phyloP scores from a whole-genome alignment of 2,797 vertebrate species.

The Brachyrhaphis roseni region DNA sequence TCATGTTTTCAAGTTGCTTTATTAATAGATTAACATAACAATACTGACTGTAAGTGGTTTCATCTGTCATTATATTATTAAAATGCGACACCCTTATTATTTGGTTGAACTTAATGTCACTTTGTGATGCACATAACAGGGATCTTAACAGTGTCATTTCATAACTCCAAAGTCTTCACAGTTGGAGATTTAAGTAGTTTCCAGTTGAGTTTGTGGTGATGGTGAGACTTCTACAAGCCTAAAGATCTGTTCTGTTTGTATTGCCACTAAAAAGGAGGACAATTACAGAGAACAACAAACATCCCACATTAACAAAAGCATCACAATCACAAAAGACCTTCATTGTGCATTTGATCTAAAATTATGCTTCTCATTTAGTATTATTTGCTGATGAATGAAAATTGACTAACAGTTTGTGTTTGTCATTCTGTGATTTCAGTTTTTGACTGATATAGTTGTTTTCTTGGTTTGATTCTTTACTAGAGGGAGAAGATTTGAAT shows the following conservation, averaged over 20 bases:
- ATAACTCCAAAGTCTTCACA: neutral
- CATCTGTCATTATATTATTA: slow-evolving; percentile 6
- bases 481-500: neutral
- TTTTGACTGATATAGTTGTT: neutral
- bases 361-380: neutral
- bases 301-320: neutral
- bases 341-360: neutral
- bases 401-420: neutral
- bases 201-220: neutral
- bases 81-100: neutral
- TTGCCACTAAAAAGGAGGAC: neutral
- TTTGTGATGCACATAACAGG: neutral
- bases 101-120: neutral
- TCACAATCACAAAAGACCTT: too few species aligned
- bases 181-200: neutral
- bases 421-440: neutral
- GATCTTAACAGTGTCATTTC: slow-evolving; percentile 14
- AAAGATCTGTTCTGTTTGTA: neutral
- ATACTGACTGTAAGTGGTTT: slow-evolving; percentile 14
- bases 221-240: neutral
- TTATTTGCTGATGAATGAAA: neutral
- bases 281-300: too few species aligned
- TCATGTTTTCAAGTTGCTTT: slow-evolving; percentile 40
- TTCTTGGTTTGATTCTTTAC: neutral
- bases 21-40: slow-evolving; percentile 49